Conservation (phyloP, 1,140 invertebrate genomes). For the Cyclargus thomasi region DNA sequence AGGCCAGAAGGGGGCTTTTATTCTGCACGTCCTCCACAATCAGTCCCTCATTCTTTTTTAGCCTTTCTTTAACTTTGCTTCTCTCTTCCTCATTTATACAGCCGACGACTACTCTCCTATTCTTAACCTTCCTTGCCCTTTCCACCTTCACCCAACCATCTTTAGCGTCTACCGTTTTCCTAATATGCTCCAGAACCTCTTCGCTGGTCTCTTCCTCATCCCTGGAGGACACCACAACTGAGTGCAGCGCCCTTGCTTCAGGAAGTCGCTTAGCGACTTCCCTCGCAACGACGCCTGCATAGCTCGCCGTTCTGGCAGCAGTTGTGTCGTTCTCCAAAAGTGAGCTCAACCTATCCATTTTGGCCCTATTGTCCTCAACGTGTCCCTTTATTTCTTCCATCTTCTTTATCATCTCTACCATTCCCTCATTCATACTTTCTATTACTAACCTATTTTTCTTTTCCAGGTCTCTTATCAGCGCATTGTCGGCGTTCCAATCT, state of each 20-base stretch:
- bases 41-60: neutral
- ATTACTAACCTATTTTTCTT: neutral
- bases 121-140: neutral
- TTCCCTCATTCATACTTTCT: neutral
- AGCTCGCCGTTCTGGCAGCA: neutral
- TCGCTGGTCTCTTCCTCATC: neutral
- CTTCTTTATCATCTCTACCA: neutral
- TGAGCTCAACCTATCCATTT: neutral
- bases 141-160: slow-evolving; percentile 1
- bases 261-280: neutral
- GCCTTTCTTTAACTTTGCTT: neutral
- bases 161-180: neutral
- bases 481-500: neutral
- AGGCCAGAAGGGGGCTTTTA: too few species aligned
- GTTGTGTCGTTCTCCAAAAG: neutral
- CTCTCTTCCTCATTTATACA: neutral
- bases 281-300: neutral
- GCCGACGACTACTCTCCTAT: neutral
- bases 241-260: neutral
- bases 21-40: neutral
- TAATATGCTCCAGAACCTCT: neutral
- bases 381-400: neutral
- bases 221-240: slow-evolving; percentile 4
- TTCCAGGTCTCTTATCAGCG: neutral
- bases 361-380: neutral